phyloP scores from a whole-genome alignment of 2,113 vertebrate species.

The Cettia cetti region DNA sequence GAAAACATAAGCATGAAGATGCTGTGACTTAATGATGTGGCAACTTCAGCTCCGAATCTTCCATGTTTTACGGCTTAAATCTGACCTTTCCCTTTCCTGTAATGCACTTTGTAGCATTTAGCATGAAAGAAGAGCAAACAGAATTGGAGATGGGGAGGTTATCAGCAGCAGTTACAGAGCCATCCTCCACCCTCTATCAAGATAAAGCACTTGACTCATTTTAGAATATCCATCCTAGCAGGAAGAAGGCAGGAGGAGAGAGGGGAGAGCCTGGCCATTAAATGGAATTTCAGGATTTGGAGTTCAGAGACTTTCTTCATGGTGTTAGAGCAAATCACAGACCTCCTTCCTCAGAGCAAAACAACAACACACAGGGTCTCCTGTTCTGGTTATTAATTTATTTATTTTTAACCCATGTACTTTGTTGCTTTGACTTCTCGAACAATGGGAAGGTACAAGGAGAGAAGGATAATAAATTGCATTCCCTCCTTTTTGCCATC shows the following conservation, averaged over 20 bases:
- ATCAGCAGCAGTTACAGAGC: not conserved
- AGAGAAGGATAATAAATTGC: conserved; percentile 67
- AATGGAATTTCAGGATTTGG: conserved; percentile 17
- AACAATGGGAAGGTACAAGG: conserved; percentile 41
- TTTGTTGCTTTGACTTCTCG: conserved; percentile 41
- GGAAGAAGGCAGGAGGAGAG: not conserved
- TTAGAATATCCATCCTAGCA: not conserved
- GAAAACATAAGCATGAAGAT: conserved; percentile 53
- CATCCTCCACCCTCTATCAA: not conserved
- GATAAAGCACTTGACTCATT: conserved; percentile 52
- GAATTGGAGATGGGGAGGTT: conserved; percentile 28
- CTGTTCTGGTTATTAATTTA: conserved; percentile 23
- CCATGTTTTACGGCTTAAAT: not conserved
- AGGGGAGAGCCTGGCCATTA: not conserved
- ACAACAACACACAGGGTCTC: not conserved
- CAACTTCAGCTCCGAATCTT: conserved; percentile 26
- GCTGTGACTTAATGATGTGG: conserved; percentile 46
- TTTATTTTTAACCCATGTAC: conserved; percentile 7
- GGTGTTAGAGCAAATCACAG: not conserved
- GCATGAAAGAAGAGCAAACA: conserved; percentile 26
- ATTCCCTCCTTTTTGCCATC: conserved; percentile 63
- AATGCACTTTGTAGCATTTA: not conserved
- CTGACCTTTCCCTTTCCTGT: conserved; percentile 37
- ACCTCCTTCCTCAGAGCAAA: not conserved
- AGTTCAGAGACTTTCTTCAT: not conserved